Conservation (phyloP, 1,140 invertebrate species). For the Eumaeus atala region DNA sequence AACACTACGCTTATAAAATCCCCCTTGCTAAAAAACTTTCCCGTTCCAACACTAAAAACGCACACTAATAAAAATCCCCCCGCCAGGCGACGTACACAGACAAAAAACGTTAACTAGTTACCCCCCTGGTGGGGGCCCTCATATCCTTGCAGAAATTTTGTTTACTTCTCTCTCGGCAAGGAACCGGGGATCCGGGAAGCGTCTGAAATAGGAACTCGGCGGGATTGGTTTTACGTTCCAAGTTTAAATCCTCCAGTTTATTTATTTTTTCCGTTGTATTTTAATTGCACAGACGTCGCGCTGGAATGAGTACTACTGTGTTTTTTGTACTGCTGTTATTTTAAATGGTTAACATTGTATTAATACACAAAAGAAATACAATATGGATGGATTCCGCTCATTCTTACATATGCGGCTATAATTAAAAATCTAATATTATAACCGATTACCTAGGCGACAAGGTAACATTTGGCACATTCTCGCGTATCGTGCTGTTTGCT, state of each 20-base stretch:
- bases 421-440: no score
- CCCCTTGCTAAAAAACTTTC: conserved; percentile 40
- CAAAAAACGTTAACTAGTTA: conserved; percentile 68
- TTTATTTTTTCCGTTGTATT: conserved; percentile 29
- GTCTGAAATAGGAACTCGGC: conserved; percentile 53
- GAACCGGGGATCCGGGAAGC: conserved; percentile 58
- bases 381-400: no score
- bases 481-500: no score
- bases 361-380: no score
- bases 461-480: no score
- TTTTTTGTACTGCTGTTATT: no score
- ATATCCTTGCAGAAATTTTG: conserved; percentile 72
- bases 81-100: conserved; percentile 37
- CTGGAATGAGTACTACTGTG: no score
- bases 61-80: conserved; percentile 54
- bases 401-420: no score
- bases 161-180: conserved; percentile 68
- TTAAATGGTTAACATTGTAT: no score
- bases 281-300: background rate
- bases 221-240: conserved; percentile 54
- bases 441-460: no score
- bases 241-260: conserved; percentile 41
- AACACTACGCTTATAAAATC: conserved; percentile 25
- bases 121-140: conserved; percentile 37
- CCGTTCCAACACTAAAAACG: conserved; percentile 35